These are phyloP conservation scores for Peribatodes rhomboidaria DNA, from an alignment of 2,888 invertebrate species.

Conservation along the genomic window DNA sequence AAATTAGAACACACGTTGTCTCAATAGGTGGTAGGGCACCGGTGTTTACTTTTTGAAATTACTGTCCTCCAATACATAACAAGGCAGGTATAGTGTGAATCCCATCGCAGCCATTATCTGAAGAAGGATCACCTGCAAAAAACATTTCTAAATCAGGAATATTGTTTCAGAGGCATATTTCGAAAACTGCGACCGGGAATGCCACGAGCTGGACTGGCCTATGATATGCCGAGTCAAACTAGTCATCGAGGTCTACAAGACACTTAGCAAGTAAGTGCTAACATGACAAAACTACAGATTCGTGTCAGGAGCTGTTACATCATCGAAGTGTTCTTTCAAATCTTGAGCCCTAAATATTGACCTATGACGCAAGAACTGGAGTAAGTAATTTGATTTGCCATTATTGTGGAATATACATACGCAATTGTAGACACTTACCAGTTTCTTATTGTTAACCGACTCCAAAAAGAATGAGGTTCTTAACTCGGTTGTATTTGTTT, in stretches of 20 bases:
- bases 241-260: conserved; percentile 90
- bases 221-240: conserved; percentile 93
- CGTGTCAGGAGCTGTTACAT: conserved; percentile 12
- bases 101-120: not conserved
- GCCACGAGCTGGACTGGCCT: conserved; percentile 91
- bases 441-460: too few species aligned
- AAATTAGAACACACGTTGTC: too few species aligned
- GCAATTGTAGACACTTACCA: too few species aligned
- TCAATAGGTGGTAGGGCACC: too few species aligned
- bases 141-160: not conserved
- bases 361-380: not conserved
- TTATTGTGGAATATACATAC: not conserved
- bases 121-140: not conserved
- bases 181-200: conserved; percentile 91
- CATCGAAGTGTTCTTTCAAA: conserved; percentile 2
- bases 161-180: conserved; percentile 89
- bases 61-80: too few species aligned
- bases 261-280: conserved; percentile 88
- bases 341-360: not conserved
- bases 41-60: too few species aligned
- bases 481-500: too few species aligned
- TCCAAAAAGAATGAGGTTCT: too few species aligned
- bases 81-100: too few species aligned
- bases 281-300: conserved; percentile 17
- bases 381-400: too few species aligned